These are phyloP conservation scores for Cettia cetti DNA, from an alignment of 2,113 vertebrate species.

Conservation along the genomic window DNA sequence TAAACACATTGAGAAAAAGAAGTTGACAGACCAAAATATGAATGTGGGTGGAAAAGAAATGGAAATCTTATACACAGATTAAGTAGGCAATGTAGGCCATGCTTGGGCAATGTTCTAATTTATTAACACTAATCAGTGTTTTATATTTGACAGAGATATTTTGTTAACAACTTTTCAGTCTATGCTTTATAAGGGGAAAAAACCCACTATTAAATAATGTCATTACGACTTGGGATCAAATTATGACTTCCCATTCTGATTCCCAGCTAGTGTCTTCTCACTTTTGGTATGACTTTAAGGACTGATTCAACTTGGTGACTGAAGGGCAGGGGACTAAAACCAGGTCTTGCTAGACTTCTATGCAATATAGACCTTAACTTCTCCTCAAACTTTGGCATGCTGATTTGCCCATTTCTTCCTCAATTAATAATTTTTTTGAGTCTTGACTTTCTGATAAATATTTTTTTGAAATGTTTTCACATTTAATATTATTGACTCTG, in stretches of 20 bases:
- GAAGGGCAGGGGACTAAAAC: background rate
- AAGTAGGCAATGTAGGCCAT: background rate
- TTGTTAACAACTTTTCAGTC: background rate
- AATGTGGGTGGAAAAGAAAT: background rate
- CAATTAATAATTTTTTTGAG: background rate
- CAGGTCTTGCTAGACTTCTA: background rate
- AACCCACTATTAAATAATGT: background rate
- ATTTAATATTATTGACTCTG: background rate
- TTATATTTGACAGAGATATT: background rate
- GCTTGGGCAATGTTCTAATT: background rate
- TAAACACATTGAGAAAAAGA: background rate
- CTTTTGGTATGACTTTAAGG: background rate
- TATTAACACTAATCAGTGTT: background rate
- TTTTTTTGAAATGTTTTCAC: background rate
- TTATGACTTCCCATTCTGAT: background rate
- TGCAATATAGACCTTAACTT: background rate
- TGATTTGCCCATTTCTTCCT: background rate
- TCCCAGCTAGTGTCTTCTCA: background rate
- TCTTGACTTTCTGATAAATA: background rate
- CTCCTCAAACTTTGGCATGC: background rate
- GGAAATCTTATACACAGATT: background rate
- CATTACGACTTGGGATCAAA: background rate
- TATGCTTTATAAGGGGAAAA: background rate
- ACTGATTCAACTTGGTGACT: background rate
- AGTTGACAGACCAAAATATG: background rate